These are phyloP conservation scores for Lytechinus variegatus DNA, from an alignment of 35 echinoderm and acorn worm species.

Conservation along the genomic window DNA sequence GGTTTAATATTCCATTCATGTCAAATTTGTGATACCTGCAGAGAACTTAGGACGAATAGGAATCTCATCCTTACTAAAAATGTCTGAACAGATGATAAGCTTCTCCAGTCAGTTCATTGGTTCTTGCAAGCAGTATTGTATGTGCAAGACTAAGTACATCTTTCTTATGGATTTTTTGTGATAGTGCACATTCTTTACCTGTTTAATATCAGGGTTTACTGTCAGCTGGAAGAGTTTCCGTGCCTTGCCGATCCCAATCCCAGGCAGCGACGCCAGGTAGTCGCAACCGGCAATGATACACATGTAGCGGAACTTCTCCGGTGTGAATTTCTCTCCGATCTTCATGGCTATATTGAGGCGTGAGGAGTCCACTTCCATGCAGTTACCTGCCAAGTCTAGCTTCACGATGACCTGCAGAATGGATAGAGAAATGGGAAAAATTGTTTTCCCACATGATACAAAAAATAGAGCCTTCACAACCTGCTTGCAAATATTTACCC, in stretches of 20 bases:
- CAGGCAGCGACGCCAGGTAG: slow-evolving; percentile 85
- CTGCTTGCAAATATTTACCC: too few species aligned
- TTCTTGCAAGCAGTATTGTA: background rate
- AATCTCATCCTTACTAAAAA: background rate
- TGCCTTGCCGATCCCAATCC: slow-evolving; percentile 89
- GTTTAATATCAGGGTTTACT: slow-evolving; percentile 76
- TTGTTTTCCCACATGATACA: too few species aligned
- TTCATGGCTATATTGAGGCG: slow-evolving; percentile 79
- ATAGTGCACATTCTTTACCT: slow-evolving; percentile 41
- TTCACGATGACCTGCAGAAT: slow-evolving; percentile 78
- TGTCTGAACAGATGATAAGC: background rate
- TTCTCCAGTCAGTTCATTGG: background rate
- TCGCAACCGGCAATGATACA: slow-evolving; percentile 93
- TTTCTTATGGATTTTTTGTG: background rate
- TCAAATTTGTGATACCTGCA: too few species aligned
- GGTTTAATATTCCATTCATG: too few species aligned
- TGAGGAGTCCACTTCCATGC: slow-evolving; percentile 76
- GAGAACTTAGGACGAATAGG: too few species aligned
- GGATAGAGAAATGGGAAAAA: too few species aligned
- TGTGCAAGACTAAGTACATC: background rate
- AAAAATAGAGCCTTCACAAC: too few species aligned
- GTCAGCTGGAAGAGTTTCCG: slow-evolving; percentile 78
- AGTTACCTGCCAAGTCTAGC: slow-evolving; percentile 82
- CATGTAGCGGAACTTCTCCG: slow-evolving; percentile 98
- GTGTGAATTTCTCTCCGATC: slow-evolving; percentile 70